Base-by-base conservation (phyloP, 2,888 invertebrate species). In the Osmoderma eremita region DNA sequence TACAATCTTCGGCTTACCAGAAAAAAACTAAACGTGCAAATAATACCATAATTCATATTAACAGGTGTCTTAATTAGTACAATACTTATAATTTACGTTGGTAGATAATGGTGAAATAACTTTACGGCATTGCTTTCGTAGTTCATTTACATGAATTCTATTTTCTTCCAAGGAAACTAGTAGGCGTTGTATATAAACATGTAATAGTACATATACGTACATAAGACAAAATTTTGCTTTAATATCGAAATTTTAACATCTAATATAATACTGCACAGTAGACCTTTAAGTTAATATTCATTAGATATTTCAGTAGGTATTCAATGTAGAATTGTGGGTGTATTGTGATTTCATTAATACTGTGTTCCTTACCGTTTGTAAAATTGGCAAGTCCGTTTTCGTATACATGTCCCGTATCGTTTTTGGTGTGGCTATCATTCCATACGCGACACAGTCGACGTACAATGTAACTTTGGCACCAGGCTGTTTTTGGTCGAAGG, bases 401-500 rank as follows among this genome's bases (percentile, higher is more conserved):
- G 83, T 80, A 73, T 86, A 83, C 80, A 88, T 84, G 70, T 89
- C 87, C 70, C 86, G 85, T 77, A 86, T 84, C 53, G 85, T 81
- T 72, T 84, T 85, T 4, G 87, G 85, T 75, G 88, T 86, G 6
- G 85, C 81, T 20, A 91, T 86, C 80, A 86, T 86, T 41, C 90
- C 91, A 68, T 89, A 85, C 1, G 86, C 83, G 22, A 84, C 83
- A 76, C 91, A 92, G 73, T 90, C 89, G 2, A 88, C 84, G 73
- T 87, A 87, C 24, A 92, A 80, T 72, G 88, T 87, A 17, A 90
- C 86, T 70, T 85, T 85, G 1, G 86, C 86, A 0, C 86, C 84
- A 0, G 87, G 86, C 69, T 85, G 83, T 18, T 77, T 79, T 75
- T 88, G 88, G 71, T 85, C 83, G 1, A 88, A 82, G 10, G 82